Conservation (phyloP, 2,797 vertebrate genomes). For the Rhinella marina region DNA sequence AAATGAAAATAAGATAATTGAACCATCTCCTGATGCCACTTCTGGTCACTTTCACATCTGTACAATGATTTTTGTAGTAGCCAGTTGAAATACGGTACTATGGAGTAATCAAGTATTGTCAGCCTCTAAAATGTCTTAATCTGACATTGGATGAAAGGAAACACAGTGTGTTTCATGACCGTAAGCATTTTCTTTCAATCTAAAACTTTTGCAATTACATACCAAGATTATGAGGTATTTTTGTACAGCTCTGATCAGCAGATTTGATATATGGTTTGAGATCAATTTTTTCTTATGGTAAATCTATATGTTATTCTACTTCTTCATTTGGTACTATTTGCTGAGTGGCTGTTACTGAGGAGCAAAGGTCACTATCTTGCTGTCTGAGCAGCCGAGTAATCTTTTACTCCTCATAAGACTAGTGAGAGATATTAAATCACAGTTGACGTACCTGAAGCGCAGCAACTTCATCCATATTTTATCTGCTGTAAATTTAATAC, state of each 20-base stretch:
- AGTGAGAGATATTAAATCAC: constrained; percentile 95
- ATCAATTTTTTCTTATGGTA: constrained; percentile 83
- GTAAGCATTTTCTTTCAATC: constrained; percentile 60
- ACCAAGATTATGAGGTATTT: constrained; percentile 68
- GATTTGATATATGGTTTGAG: constrained; percentile 82
- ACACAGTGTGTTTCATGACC: constrained; percentile 52
- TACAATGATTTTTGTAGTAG: constrained; percentile 47
- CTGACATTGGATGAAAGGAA: constrained; percentile 40
- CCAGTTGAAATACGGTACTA: constrained; percentile 23
- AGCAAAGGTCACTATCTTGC: constrained; percentile 84
- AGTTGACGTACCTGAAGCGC: constrained; percentile 91
- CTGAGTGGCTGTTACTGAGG: constrained; percentile 86
- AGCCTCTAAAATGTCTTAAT: constrained; percentile 55
- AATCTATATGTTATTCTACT: constrained; percentile 82
- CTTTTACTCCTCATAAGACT: constrained; percentile 81
- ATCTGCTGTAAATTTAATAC: constrained; percentile 87
- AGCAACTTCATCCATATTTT: constrained; percentile 96
- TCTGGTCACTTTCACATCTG: neutral
- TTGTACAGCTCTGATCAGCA: constrained; percentile 79
- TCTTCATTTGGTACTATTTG: constrained; percentile 85
- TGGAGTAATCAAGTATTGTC: constrained; percentile 61
- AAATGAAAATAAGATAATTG: neutral
- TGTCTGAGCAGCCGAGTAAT: constrained; percentile 82
- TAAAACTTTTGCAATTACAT: constrained; percentile 64
- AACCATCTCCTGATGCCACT: neutral